phyloP scores from a whole-genome alignment of 2,797 vertebrate genomes.

The Micrastur ruficollis region DNA sequence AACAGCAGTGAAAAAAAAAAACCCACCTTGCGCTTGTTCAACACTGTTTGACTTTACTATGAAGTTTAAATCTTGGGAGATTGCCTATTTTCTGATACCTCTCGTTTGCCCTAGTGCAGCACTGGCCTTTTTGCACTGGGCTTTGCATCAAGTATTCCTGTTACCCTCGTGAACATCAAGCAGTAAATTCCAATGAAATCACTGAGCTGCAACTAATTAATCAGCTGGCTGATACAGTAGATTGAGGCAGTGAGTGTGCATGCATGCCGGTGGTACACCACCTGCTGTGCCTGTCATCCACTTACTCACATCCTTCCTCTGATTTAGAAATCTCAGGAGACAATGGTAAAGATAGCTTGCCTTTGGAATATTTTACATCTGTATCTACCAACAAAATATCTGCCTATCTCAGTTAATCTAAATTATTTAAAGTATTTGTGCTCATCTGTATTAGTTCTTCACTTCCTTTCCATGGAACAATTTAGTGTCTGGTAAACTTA shows the following conservation, averaged over 20 bases:
- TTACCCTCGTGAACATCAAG: neutral
- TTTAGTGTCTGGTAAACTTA: neutral
- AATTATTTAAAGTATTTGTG: neutral
- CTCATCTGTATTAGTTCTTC: neutral
- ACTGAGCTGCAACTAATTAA: neutral
- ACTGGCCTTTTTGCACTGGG: neutral
- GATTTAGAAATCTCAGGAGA: neutral
- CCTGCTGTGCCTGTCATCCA: neutral
- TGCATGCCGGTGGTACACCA: neutral
- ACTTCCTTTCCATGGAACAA: neutral
- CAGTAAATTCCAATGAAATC: neutral
- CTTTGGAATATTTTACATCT: neutral
- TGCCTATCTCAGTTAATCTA: neutral
- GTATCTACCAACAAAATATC: neutral
- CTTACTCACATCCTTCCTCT: slow-evolving; percentile 34
- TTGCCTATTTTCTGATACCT: neutral
- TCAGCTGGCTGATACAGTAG: neutral
- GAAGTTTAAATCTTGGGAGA: neutral
- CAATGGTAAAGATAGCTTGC: neutral
- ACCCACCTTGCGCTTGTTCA: rapidly evolving
- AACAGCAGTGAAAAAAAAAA: neutral
- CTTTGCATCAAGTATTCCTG: neutral
- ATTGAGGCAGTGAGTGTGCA: neutral
- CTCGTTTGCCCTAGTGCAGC: neutral
- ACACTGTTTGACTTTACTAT: neutral